phyloP scores from a whole-genome alignment of 1,140 invertebrate species.

The Ips nitidus region DNA sequence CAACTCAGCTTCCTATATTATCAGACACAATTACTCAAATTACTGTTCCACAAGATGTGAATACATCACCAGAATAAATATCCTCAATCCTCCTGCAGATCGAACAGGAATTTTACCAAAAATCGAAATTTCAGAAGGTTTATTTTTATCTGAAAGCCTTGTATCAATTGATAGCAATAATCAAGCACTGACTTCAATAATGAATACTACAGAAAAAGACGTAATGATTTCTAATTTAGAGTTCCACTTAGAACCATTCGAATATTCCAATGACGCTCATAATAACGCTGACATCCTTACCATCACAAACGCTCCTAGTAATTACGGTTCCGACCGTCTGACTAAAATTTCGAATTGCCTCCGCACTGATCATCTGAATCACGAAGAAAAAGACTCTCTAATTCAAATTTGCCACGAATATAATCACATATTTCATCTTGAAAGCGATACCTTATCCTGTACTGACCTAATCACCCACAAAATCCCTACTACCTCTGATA shows the following conservation, averaged over 20 bases:
- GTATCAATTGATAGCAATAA: not conserved
- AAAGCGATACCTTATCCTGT: conserved; percentile 10
- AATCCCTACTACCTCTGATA: conserved; percentile 17
- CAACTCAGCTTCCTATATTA: not conserved
- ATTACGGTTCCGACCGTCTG: not conserved
- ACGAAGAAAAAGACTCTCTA: conserved; percentile 6
- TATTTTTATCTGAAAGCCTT: not conserved
- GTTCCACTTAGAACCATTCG: not conserved
- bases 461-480: conserved; percentile 22
- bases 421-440: conserved; percentile 27
- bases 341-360: not conserved
- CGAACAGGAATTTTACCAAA: conserved; percentile 8
- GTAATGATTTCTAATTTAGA: conserved; percentile 2
- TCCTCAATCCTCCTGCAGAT: conserved; percentile 6
- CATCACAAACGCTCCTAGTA: conserved; percentile 1
- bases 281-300: not conserved
- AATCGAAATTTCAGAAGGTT: not conserved
- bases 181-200: conserved; percentile 3
- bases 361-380: conserved; percentile 4
- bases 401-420: not conserved
- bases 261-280: not conserved
- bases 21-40: conserved; percentile 6
- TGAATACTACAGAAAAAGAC: conserved; percentile 12
- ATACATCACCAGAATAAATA: conserved; percentile 7
- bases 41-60: conserved; percentile 6